Base-by-base conservation (phyloP, 2,888 invertebrate species). In the Athrips mouffetella region DNA sequence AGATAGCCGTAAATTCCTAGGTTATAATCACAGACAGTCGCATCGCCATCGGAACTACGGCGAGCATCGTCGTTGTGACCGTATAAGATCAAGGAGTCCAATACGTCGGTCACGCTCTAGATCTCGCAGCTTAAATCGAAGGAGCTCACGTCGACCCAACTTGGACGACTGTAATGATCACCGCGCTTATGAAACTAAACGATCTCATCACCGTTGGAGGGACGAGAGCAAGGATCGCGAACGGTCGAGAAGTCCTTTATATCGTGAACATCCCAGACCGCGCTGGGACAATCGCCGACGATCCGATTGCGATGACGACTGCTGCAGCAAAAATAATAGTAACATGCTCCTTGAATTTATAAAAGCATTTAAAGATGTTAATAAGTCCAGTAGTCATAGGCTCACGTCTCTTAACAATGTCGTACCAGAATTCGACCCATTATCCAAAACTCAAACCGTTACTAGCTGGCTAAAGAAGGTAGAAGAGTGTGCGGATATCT, bases 401-500 rank as follows among this genome's bases (percentile, higher is more conserved):
- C n/a, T 31, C 4, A 31, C 31, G 2, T 31, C 31, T 2, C 3
- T 31, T 6, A 31, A 31, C n/a, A 48, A 48, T 30, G 48, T 48
- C 13, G 30, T 48, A 1, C 48, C 48, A 27, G 48, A 48, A 21
- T 48, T 48, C n/a, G 48, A 37, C 13, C 47, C 47, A 15, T 13
- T 47, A 6, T 20, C 8, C 10, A 47, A 39, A 20, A 16, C 27
- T 4, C 44, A 48, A 37, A 42, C 48, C 1, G 25, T 48, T 7
- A 7, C 11, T 13, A 8, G 15, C 10, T 48, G 48, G 48, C 4
- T 48, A 8, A 7, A 16, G 2, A 48, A 39, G 20, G 21, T 45
- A n/a, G n/a, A n/a, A n/a, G n/a, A n/a, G n/a, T n/a, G n/a, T n/a
- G n/a, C n/a, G n/a, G n/a, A n/a, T n/a, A 49, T 49, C 4, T 49